Evolutionary conservation across 2,113 vertebrate species (phyloP), one percentile per base, ranked within the genome.

Genomic region (Phrynocephalus versicolor): DNA sequence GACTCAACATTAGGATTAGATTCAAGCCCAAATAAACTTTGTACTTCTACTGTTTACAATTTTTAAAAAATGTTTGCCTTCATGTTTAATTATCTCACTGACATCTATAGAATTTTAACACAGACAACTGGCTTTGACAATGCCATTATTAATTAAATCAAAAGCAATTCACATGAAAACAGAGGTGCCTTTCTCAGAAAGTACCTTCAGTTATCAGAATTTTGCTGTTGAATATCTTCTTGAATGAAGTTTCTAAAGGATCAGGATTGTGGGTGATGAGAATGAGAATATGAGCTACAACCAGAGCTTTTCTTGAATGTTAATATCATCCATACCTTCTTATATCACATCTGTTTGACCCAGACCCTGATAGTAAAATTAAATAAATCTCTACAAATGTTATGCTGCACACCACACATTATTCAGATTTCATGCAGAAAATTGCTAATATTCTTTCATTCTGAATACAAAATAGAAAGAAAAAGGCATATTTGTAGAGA

Each of bases 341-440:
- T 72, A 30, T 25, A 84, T 91, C 86, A 88, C 87, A 2, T 72
- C 84, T 74, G 83, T 85, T 86, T 90, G 85, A 39, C 21, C 6
- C 51, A 55, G 37, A 51, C 39, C 41, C 41, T 73, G 75, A 84
- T 85, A 89, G 39, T 58, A 7, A 30, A 88, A 90, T 88, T 84
- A 86, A 75, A 85, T 80, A 89, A 91, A 88, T 27, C 58, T 87
- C 89, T 88, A 87, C 90, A 89, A 91, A 90, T 85, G 81, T 60
- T 89, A 85, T 85, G 58, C 70, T 89, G 18, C 6, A 82, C 77
- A 21, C 70, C 86, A 35, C 25, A 30, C 41, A 84, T 30, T 91
- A 89, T 88, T 79, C 39, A 88, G 69, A 90, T 88, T 88, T 79
- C 89, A 83, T 88, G 58, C 62, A 86, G 79, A 89, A 57, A 83